A percentile compares a stretch with the other conserved stretches of the same genome.
Conservation (phyloP, 2,113 vertebrate genomes). For the Zosterops japonicus region DNA sequence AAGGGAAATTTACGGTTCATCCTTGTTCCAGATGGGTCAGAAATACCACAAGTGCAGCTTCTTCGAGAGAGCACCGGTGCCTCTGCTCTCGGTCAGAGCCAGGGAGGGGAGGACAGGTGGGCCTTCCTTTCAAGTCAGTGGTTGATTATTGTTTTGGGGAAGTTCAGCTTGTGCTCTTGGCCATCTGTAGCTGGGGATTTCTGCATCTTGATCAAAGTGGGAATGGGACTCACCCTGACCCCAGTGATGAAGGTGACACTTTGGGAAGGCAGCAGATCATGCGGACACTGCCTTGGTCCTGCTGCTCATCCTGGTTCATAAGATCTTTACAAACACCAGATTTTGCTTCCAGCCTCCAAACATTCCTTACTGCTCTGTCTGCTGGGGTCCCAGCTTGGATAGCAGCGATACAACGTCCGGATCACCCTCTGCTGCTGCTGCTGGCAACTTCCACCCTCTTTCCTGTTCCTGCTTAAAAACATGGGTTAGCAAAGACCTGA, state of each 20-base stretch:
- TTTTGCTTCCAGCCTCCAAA: background rate
- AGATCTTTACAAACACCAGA: background rate
- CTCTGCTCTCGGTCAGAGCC: background rate
- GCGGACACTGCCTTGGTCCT: background rate
- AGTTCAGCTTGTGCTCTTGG: background rate
- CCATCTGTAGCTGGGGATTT: background rate
- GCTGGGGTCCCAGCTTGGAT: accelerated
- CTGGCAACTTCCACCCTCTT: background rate
- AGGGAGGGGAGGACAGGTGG: slow-evolving; percentile 3
- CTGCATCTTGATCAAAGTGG: background rate
- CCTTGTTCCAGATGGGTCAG: slow-evolving; percentile 54
- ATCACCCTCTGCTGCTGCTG: background rate
- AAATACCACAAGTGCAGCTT: slow-evolving; percentile 6
- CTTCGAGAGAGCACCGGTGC: background rate
- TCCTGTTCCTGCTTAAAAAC: background rate
- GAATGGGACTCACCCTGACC: background rate
- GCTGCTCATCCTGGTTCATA: background rate
- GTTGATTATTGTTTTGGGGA: background rate
- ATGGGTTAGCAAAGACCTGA: background rate
- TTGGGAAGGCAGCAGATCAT: background rate
- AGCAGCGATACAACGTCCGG: accelerated
- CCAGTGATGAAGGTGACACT: accelerated
- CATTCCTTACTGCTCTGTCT: background rate
- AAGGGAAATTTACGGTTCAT: slow-evolving; percentile 39
- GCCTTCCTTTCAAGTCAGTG: background rate